Base-by-base conservation (phyloP, 2,113 vertebrate genomes). In the Cinclus mexicanus region DNA sequence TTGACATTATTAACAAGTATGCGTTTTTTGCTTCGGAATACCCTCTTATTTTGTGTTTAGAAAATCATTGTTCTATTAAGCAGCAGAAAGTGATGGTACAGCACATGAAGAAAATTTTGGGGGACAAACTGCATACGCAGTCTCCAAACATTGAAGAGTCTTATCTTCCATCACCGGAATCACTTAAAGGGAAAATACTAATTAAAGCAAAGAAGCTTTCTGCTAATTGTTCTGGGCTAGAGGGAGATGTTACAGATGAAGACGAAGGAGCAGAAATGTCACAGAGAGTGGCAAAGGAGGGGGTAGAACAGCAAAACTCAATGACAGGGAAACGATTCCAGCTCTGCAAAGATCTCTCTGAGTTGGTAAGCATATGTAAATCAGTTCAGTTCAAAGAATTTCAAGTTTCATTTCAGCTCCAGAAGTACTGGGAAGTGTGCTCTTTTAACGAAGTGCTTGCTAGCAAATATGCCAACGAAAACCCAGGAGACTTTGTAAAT, bases 71-170 rank as follows among this genome's bases (percentile, higher is more conserved):
- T 94, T 99, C 99, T 37, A 96, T 99, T 90, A 99, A 98, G 90
- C 99, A 99, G 78, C 99, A 99, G 96, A 99, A 98, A 92, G 98
- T 99, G n/a, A 99, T 99, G 99, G 99, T 99, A 83, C 99, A 99
- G 74, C 99, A 99, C 91, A 98, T 99, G 86, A 99, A 98, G 97
- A 99, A 99, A 95, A 99, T 99, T 90, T 95, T 99, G 46, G 99
- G 98, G 39, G 99, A 99, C 94, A 99, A 99, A 91, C 97, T 99
- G 13, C 97, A 99, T 63, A 96, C 98, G 0, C 98, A 98, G 56
- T 95, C 96, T 25, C 99, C 99, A 31, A 99, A 98, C 74, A 94
- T 96, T 8, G 99, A 99, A 50, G 99, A 99, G 33, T 98, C 97
- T 68, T 99, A 99, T 26, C 98, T 99, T 17, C 99, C 99, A 4